A percentile compares a stretch with the other conserved stretches of the same genome.
Evolutionary conservation across 92 coral and sea anemone genomes (phyloP).

Genomic region (Porites rus): DNA sequence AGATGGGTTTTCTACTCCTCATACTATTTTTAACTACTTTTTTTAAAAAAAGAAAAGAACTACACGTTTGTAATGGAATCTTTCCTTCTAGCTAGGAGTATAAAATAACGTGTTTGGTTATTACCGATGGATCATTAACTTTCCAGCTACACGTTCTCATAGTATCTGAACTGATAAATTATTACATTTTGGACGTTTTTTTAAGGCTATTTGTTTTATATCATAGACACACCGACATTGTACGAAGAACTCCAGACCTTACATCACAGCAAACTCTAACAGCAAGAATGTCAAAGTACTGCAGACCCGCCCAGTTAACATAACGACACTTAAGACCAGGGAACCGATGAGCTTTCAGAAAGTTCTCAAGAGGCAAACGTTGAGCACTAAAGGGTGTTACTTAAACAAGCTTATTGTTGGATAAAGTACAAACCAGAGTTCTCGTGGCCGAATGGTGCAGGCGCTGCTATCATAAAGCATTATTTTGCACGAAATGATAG

Average conservation of each 20-base stretch:
- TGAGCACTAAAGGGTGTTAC: neutral
- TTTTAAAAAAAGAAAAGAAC: too few species aligned
- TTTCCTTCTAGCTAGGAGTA: too few species aligned
- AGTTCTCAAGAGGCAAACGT: neutral
- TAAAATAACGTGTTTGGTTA: too few species aligned
- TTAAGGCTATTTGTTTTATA: neutral
- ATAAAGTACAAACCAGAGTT: neutral
- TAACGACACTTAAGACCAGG: conserved; percentile 18
- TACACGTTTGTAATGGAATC: neutral
- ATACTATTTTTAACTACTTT: too few species aligned
- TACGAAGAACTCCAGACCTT: conserved; percentile 80
- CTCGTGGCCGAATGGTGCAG: too few species aligned
- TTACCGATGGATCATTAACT: neutral
- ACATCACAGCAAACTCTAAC: conserved; percentile 76
- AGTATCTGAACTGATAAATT: neutral
- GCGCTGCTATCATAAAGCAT: too few species aligned
- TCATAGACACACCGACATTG: conserved; percentile 15
- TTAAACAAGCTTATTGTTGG: neutral
- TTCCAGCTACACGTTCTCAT: neutral
- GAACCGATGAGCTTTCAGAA: too few species aligned
- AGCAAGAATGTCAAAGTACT: conserved; percentile 77
- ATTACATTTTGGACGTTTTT: too few species aligned
- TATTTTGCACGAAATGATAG: too few species aligned
- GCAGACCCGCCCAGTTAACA: conserved; percentile 63
- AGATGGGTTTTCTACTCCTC: too few species aligned